phyloP scores from a whole-genome alignment of 2,113 vertebrate species.

The Parotia lawesii region DNA sequence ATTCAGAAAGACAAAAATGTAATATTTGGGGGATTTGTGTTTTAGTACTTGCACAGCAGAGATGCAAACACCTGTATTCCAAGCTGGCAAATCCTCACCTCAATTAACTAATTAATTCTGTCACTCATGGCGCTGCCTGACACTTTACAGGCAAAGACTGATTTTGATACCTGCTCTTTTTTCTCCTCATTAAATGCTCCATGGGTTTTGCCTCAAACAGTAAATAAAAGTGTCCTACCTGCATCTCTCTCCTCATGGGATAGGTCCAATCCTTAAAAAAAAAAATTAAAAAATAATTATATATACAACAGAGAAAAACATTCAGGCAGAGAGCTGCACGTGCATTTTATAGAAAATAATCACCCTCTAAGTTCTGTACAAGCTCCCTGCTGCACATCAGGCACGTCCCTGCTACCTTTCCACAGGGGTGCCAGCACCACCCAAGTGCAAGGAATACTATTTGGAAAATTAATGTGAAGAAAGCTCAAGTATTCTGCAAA shows the following conservation, averaged over 20 bases:
- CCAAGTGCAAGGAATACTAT: neutral
- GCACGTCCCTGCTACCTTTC: neutral
- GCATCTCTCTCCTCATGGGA: constrained; percentile 98
- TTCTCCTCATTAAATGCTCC: neutral
- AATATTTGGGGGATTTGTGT: neutral
- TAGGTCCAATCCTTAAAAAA: constrained; percentile 92
- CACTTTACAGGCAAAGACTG: neutral
- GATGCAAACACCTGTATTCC: neutral
- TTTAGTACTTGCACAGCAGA: neutral
- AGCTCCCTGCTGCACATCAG: neutral
- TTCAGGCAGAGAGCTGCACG: neutral
- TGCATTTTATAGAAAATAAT: neutral
- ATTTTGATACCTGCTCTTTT: neutral
- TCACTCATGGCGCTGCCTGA: neutral
- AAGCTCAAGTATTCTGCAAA: neutral
- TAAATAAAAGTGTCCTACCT: constrained; percentile 76
- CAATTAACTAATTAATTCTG: neutral
- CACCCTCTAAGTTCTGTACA: neutral
- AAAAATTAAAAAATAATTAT: neutral
- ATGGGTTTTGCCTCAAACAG: neutral
- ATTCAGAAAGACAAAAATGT: neutral
- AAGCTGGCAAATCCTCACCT: neutral
- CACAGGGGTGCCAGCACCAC: neutral
- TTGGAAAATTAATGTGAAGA: neutral
- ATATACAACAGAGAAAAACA: neutral